Percentiles rank a stretch among this genome's conserved stretches.
Evolutionary conservation across 2,113 vertebrate species (phyloP).

Genomic region (Pseudopodoces humilis): DNA sequence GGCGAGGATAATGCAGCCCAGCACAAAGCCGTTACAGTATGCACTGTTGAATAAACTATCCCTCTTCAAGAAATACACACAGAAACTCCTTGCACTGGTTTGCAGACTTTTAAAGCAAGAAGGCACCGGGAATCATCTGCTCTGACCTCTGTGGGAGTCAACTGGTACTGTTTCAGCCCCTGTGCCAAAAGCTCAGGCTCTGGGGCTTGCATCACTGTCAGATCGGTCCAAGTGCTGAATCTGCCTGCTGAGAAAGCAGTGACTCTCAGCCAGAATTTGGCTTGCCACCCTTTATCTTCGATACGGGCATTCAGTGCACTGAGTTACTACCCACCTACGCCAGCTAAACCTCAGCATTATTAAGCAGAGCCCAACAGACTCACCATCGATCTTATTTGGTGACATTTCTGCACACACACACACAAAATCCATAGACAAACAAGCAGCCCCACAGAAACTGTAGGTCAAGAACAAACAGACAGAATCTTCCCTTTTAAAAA

Average conservation of each 20-base stretch:
- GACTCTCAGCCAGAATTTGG: neutral
- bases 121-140: rapidly evolving
- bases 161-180: neutral
- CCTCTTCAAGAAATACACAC: neutral
- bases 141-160: neutral
- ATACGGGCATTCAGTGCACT: neutral
- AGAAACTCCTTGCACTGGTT: neutral
- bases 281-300: neutral
- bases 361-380: neutral
- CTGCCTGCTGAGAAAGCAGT: neutral
- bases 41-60: neutral
- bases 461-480: neutral
- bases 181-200: neutral
- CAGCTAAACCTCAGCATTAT: neutral
- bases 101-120: neutral
- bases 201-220: neutral
- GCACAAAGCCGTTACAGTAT: neutral
- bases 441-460: neutral
- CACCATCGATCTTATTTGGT: neutral
- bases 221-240: neutral
- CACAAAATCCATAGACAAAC: neutral
- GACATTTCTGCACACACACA: neutral
- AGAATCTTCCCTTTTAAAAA: neutral
- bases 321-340: neutral
- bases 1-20: neutral